Percentiles rank a stretch among this genome's conserved stretches.
phyloP scores from a whole-genome alignment of 2,797 vertebrate species.

The Cuculus canorus region DNA sequence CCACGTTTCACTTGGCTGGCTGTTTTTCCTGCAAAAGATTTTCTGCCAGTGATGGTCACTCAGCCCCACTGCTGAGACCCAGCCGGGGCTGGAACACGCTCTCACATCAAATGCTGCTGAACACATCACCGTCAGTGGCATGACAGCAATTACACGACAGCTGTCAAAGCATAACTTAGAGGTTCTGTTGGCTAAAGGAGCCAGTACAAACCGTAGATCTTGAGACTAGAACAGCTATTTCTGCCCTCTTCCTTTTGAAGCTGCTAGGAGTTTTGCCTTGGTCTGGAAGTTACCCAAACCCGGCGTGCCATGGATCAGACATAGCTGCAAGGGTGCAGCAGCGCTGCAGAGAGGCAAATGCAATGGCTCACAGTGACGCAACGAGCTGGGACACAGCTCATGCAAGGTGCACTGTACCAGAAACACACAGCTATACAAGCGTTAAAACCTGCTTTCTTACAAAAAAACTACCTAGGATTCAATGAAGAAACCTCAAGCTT shows the following conservation, averaged over 20 bases:
- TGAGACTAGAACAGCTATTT: background rate
- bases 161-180: background rate
- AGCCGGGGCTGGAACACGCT: background rate
- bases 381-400: no score
- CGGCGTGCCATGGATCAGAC: background rate
- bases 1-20: background rate
- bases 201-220: background rate
- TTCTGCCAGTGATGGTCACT: rapidly evolving
- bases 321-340: background rate
- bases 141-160: background rate
- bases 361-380: background rate
- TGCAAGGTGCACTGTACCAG: rapidly evolving
- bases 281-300: background rate
- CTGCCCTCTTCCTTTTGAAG: background rate
- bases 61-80: rapidly evolving
- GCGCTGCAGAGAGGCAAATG: background rate
- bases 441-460: background rate
- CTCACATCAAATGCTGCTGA: no score
- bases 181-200: background rate
- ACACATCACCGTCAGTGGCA: background rate
- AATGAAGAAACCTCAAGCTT: background rate
- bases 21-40: background rate
- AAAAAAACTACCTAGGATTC: background rate
- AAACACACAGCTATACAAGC: no score
- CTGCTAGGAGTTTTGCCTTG: background rate